Base-by-base conservation (phyloP, 2,113 vertebrate genomes). In the Zeus faber region DNA sequence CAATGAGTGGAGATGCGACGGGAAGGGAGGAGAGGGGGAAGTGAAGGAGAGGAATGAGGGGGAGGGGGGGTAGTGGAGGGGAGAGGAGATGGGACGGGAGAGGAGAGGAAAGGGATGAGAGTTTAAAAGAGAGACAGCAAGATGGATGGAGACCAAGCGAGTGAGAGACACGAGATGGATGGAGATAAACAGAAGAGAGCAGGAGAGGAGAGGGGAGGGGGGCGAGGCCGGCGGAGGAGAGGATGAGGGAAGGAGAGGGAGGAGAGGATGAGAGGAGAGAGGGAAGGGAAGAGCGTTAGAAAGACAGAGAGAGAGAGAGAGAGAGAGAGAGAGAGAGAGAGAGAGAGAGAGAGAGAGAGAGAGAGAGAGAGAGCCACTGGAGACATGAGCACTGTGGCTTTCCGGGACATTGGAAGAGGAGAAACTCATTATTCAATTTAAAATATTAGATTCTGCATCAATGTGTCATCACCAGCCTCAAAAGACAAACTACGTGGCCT, bases 221-320 rank as follows among this genome's bases (percentile, higher is more conserved):
- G n/a, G n/a, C n/a, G n/a, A n/a, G n/a, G n/a, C n/a, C n/a, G 16
- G 44, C 22, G 52, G 58, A 63, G 58, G 22, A 58, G 48, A 49
- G 11, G 23, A 21, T 22, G 21, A 24, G 14, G 50, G 13, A 7
- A 31, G 26, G 60, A 27, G 59, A 63, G 6, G 44, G 33, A 54
- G 8, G 7, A 17, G 7, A 26, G 13, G 24, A 23, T 14, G 24
- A 16, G 23, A n/a, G 11, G 23, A 47, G 22, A 18, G 23, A 25
- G 45, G n/a, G 44, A 27, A 17, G 57, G 16, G 54, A 22, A 44
- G 29, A 41, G 41, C 29, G 62, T 59, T 16, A 44, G 33, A 54
- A 35, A 46, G 43, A 52, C 14, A 13, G 2, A 41, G 48, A 46
- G 16, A 58, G 45, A 46, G 39, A 49, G 51, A 58, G 10, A 25